Evolutionary conservation across 2,888 invertebrate genomes (phyloP), one percentile per base, ranked within the genome.

Genomic region (Tipula unca): DNA sequence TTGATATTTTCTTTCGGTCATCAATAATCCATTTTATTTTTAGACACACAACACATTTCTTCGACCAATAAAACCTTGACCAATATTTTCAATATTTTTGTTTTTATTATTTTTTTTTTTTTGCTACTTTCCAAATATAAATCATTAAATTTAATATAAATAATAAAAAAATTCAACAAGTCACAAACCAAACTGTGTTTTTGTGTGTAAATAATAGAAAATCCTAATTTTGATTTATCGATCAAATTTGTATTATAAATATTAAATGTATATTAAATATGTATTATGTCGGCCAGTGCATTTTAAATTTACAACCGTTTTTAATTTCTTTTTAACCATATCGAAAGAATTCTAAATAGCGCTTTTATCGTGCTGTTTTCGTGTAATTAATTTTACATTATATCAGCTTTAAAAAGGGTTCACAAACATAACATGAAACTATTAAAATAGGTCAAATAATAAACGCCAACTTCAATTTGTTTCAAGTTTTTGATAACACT

Each of bases 51-150:
- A 25, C 69, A 69, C 69, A 69, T 69, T 69, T 69, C 69, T 69
- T 69, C 69, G 69, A 69, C 69, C 69, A 25, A n/a, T 69, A 69
- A 69, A 69, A 69, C 69, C 69, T 69, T 69, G 69, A 69, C 69
- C 69, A 69, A 69, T 13, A 69, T 69, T 69, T 54, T 54, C 17
- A 5, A 54, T 17, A n/a, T n/a, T n/a, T n/a, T n/a, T n/a, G n/a
- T n/a, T n/a, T n/a, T n/a, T n/a, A n/a, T n/a, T n/a, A n/a, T n/a
- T n/a, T n/a, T n/a, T n/a, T 17, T 25, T 25, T 25, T 69, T 20
- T 69, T 69, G 69, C 8, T 69, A 69, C 69, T 69, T 69, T 69
- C 25, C 25, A 25, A 69, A 25, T 69, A 69, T 69, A 69, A 69
- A 69, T 69, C 69, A 69, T 69, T 48, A 48, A 48, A 48, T 13